Conservation (phyloP, 2,113 vertebrate species). For the Gallinago undulata region DNA sequence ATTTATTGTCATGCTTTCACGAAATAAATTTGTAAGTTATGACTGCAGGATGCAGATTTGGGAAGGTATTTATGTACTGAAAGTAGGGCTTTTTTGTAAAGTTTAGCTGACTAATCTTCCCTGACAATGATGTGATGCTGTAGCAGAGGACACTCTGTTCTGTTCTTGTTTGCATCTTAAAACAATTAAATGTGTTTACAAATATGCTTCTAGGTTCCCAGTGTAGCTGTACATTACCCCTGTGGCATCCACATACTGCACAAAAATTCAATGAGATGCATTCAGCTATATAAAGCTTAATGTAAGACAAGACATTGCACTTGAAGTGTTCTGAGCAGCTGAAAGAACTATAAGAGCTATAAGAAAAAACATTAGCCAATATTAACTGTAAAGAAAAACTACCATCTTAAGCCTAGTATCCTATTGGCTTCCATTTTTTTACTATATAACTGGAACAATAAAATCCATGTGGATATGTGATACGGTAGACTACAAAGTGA, state of each 20-base stretch:
- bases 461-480: not conserved
- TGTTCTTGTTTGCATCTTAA: not conserved
- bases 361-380: not conserved
- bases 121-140: not conserved
- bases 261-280: not conserved
- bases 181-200: not conserved
- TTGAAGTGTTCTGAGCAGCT: not conserved
- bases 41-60: not conserved
- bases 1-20: not conserved
- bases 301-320: not conserved
- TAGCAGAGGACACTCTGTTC: not conserved
- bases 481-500: not conserved
- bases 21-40: not conserved
- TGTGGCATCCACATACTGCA: not conserved
- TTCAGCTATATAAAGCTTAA: not conserved
- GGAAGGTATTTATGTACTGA: not conserved
- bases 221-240: not conserved
- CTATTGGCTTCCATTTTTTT: not conserved
- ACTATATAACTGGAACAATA: not conserved
- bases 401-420: not conserved
- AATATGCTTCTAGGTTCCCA: not conserved
- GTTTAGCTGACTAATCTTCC: not conserved
- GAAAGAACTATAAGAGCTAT: not conserved
- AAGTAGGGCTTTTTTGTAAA: not conserved
- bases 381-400: not conserved